These are phyloP conservation scores for Anneissia japonica DNA, from an alignment of 35 echinoderm and acorn worm genomes.

Conservation along the genomic window DNA sequence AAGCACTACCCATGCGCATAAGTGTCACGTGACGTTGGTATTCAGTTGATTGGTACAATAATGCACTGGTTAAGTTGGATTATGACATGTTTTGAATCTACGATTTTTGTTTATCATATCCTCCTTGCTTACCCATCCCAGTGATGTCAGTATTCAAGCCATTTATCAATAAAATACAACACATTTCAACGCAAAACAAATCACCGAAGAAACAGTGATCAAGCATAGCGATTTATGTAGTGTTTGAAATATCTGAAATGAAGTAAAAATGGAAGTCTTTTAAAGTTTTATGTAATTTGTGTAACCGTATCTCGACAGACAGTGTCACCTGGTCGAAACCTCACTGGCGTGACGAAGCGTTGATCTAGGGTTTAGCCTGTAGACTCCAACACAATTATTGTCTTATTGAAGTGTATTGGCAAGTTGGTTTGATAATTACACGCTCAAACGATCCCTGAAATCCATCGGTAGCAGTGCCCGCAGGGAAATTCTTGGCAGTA, in stretches of 20 bases:
- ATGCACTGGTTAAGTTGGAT: too few relatives aligned
- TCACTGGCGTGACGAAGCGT: not conserved
- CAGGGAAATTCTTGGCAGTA: not conserved
- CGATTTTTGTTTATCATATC: too few relatives aligned
- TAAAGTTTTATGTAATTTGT: not conserved
- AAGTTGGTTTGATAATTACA: not conserved
- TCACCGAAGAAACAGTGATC: not conserved
- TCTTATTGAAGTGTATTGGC: not conserved
- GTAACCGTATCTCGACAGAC: not conserved
- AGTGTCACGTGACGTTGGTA: too few relatives aligned
- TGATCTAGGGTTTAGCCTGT: not conserved
- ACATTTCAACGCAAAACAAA: not conserved
- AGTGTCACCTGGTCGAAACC: not conserved
- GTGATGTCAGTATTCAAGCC: too few relatives aligned
- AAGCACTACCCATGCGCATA: too few relatives aligned
- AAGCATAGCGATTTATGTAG: not conserved
- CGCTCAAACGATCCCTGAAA: not conserved
- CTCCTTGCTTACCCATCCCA: too few relatives aligned
- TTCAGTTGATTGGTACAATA: too few relatives aligned
- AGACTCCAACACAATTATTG: constrained; percentile 1
- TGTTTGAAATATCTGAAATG: not conserved
- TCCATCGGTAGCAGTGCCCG: not conserved
- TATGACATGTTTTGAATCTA: too few relatives aligned
- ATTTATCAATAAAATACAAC: too few relatives aligned
- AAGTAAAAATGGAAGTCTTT: not conserved